Percentiles rank a stretch among this genome's conserved stretches.
Evolutionary conservation across 2,797 vertebrate species (phyloP).

Genomic region (Halcyon badia): DNA sequence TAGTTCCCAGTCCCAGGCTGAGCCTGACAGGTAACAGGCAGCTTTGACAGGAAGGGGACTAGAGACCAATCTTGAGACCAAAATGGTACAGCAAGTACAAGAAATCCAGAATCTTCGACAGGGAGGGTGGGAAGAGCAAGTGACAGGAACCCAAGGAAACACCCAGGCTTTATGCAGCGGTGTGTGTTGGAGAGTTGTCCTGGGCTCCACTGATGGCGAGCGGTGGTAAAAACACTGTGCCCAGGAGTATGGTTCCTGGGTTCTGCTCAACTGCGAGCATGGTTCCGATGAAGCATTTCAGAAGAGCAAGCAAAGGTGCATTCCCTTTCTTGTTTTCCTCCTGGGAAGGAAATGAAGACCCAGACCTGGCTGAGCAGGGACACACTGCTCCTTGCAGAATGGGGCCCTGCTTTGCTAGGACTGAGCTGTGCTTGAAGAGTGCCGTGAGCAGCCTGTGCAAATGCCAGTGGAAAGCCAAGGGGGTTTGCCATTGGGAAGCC

Average conservation of each 20-base stretch:
- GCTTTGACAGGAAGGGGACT: not conserved
- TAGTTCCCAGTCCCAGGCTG: not conserved
- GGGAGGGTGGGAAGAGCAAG: not conserved
- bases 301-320: rapidly evolving
- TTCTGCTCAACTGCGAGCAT: rapidly evolving
- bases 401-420: rapidly evolving
- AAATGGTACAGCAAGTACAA: not conserved
- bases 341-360: not conserved
- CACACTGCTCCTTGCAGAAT: rapidly evolving
- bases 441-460: not conserved
- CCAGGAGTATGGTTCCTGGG: not conserved
- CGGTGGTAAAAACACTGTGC: not conserved
- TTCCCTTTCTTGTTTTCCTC: not conserved
- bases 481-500: not conserved
- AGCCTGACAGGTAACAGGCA: not conserved
- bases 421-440: rapidly evolving
- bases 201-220: rapidly evolving
- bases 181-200: rapidly evolving
- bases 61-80: not conserved
- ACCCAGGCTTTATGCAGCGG: not conserved
- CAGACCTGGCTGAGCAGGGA: rapidly evolving
- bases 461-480: rapidly evolving
- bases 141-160: not conserved
- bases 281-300: not conserved
- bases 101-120: not conserved